Conservation (phyloP, 2,113 vertebrate species). For the Riparia riparia region DNA sequence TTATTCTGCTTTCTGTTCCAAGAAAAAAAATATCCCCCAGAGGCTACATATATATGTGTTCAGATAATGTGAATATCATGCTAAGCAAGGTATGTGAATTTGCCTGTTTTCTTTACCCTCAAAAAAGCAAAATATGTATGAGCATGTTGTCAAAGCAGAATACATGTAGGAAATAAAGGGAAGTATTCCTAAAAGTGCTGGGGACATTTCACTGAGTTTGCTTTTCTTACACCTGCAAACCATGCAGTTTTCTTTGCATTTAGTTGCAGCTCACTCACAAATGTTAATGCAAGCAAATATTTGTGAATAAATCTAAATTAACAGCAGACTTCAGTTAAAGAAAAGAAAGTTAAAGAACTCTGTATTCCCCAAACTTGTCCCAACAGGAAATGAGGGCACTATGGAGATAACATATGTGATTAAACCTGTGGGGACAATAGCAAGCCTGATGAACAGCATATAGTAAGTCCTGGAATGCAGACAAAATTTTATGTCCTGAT, state of each 20-base stretch:
- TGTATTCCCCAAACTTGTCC: neutral
- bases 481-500: neutral
- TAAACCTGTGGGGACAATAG: neutral
- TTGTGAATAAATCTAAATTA: neutral
- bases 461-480: neutral
- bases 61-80: neutral
- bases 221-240: neutral
- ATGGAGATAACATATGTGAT: neutral
- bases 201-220: neutral
- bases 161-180: neutral
- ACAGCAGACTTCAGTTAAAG: neutral
- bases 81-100: neutral
- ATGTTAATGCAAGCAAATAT: neutral
- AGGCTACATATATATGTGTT: neutral
- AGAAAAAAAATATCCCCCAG: neutral
- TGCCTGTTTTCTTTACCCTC: neutral
- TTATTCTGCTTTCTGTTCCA: neutral
- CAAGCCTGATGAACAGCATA: neutral
- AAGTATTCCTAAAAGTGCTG: neutral
- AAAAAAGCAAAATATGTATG: neutral
- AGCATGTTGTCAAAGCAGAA: neutral
- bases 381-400: neutral
- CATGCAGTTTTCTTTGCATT: neutral
- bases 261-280: neutral
- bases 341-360: neutral